phyloP scores from a whole-genome alignment of 2,113 vertebrate species.

The Fregetta grallaria region DNA sequence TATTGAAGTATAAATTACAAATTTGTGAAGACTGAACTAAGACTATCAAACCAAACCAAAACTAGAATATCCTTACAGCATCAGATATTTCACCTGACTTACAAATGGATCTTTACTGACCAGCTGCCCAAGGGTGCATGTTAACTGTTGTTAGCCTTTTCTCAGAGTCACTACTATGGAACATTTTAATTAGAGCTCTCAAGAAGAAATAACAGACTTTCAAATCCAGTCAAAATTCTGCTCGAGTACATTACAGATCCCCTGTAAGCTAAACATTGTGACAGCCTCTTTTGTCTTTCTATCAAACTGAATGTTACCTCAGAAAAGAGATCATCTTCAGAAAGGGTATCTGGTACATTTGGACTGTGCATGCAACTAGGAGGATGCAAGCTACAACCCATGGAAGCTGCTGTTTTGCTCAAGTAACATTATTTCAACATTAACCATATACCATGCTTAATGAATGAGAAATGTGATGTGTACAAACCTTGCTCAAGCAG shows the following conservation, averaged over 20 bases:
- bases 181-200: not conserved
- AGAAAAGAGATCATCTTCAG: not conserved
- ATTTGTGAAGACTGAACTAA: not conserved
- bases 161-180: not conserved
- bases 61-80: not conserved
- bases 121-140: not conserved
- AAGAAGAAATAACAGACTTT: not conserved
- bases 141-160: not conserved
- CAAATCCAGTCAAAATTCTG: not conserved
- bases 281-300: not conserved
- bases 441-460: rapidly evolving
- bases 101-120: not conserved
- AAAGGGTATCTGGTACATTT: not conserved
- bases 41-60: not conserved
- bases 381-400: not conserved
- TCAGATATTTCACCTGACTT: not conserved
- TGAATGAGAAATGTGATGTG: not conserved
- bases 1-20: not conserved
- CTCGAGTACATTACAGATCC: not conserved
- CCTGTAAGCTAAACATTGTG: not conserved
- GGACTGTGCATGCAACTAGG: rapidly evolving
- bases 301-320: not conserved
- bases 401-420: not conserved
- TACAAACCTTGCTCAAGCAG: conserved; percentile 93
- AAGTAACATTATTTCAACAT: not conserved